Evolutionary conservation across 92 coral and sea anemone genomes (phyloP), one percentile per base, ranked within the genome.

Genomic region (Epizoanthus fatuus): DNA sequence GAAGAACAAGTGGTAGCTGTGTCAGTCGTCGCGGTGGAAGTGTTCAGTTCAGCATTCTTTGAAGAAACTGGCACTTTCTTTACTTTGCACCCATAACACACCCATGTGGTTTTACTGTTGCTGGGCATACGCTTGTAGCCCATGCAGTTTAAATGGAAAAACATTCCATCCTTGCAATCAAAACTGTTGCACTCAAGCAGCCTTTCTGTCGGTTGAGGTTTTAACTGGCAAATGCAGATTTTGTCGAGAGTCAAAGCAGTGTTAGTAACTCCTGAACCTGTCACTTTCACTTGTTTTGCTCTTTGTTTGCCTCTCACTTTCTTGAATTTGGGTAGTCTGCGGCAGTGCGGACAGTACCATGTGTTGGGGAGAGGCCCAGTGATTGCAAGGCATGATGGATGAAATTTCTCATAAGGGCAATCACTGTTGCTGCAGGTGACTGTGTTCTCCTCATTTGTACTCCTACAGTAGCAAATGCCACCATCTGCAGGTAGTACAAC

Each of bases 111-210:
- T 76, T 74, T 75, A 65, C 94, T 86, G 83, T 93, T 93, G 81
- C 86, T 94, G 25, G 93, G 95, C 90, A 86, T 78, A 63, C 88
- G 69, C 84, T 91, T 94, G 74, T 87, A 88, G 66, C 84, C 87
- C 7, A 86, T 81, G 25, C 93, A 91, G 15, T 82, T 79, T 68
- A 91, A 64, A 90, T 94, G 98, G 78, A 91, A 91, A 86, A 91
- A 83, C 29, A 55, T 86, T 72, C 95, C 98, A 86, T 81, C 87
- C 72, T 84, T 69, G 63, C 90, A 94, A 9, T 72, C 56, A 7
- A 73, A 70, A 66, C 75, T 88, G 89, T 94, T 89, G 66, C 98
- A 94, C 89, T 91, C 80, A 16, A 86, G 89, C 54, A 91, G 92
- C 86, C 82, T 89, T 32, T 91, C 92, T 60, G 85, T 82, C 59